Evolutionary conservation across 1,140 invertebrate genomes (phyloP).

Genomic region (Drosophila parvula): DNA sequence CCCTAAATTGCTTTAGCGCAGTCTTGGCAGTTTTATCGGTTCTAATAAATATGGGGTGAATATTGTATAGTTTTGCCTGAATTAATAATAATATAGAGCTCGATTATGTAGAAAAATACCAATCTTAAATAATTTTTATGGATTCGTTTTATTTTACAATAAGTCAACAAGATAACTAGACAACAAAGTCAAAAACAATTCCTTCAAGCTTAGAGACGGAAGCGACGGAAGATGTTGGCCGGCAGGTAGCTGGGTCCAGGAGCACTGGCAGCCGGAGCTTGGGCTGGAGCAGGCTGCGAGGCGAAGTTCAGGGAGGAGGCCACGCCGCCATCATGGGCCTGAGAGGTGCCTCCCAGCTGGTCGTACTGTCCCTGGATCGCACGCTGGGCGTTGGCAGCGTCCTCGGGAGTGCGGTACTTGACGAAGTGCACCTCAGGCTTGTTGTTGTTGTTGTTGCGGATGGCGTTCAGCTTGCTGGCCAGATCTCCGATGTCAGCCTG

Average conservation of each 20-base stretch:
- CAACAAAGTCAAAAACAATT: slow-evolving; percentile 35
- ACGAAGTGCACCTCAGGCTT: slow-evolving; percentile 78
- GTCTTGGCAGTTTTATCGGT: not conserved
- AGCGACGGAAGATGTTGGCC: slow-evolving; percentile 65
- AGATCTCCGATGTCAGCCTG: slow-evolving; percentile 73
- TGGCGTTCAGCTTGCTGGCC: slow-evolving; percentile 68
- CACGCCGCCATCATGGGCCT: slow-evolving; percentile 57
- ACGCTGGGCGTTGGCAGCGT: slow-evolving; percentile 49
- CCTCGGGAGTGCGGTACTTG: slow-evolving; percentile 66
- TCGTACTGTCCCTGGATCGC: slow-evolving; percentile 67
- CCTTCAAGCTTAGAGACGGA: slow-evolving; percentile 37
- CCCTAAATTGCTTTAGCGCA: not conserved
- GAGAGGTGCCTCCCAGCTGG: slow-evolving; percentile 51
- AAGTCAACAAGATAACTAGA: slow-evolving; percentile 45
- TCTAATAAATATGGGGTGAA: too few species aligned
- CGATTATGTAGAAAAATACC: not conserved
- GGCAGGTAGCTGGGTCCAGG: slow-evolving; percentile 67
- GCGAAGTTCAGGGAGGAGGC: slow-evolving; percentile 68
- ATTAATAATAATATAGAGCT: not conserved
- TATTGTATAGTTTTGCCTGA: not conserved
- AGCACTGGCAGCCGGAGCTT: slow-evolving; percentile 31
- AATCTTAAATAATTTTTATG: not conserved
- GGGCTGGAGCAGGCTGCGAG: slow-evolving; percentile 2
- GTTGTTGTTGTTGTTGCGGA: slow-evolving; percentile 67
- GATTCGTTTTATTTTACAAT: slow-evolving; percentile 40